A percentile compares a stretch with the other conserved stretches of the same genome.
phyloP scores from a whole-genome alignment of 2,888 invertebrate species.

The Dusona sp. region DNA sequence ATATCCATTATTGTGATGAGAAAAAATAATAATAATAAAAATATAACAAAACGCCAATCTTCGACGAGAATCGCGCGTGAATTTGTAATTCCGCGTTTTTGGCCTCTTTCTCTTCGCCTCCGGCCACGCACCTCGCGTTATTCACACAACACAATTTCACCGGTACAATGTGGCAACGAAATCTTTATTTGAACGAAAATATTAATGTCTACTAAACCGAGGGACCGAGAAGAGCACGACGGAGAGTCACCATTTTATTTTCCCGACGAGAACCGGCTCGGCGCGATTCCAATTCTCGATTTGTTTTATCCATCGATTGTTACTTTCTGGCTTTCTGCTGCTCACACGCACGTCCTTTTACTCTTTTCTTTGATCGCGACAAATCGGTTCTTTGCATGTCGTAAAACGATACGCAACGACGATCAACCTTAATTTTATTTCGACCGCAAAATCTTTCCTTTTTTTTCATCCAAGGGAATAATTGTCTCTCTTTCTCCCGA shows the following conservation, averaged over 20 bases:
- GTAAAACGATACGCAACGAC: neutral
- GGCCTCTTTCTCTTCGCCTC: neutral
- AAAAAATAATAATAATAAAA: neutral
- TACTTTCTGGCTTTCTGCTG: neutral
- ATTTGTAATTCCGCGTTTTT: constrained; percentile 7
- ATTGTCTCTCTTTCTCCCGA: constrained; percentile 4
- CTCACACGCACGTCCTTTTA: neutral
- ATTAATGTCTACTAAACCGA: constrained; percentile 35
- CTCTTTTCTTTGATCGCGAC: neutral
- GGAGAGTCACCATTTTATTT: constrained; percentile 62
- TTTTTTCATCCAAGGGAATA: neutral
- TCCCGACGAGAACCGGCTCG: constrained; percentile 59
- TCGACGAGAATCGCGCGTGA: neutral
- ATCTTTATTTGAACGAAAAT: neutral
- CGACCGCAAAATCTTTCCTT: neutral
- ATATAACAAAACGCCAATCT: neutral
- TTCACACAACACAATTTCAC: neutral
- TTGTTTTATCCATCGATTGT: constrained; percentile 47
- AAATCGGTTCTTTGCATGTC: neutral
- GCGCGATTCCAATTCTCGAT: constrained; percentile 52
- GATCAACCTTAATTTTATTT: neutral
- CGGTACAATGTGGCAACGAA: neutral
- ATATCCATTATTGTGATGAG: constrained; percentile 78
- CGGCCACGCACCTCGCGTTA: neutral
- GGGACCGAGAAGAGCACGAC: constrained; percentile 11